Evolutionary conservation across 2,113 vertebrate species (phyloP), one percentile per base, ranked within the genome.

Genomic region (Elgaria multicarinata): DNA sequence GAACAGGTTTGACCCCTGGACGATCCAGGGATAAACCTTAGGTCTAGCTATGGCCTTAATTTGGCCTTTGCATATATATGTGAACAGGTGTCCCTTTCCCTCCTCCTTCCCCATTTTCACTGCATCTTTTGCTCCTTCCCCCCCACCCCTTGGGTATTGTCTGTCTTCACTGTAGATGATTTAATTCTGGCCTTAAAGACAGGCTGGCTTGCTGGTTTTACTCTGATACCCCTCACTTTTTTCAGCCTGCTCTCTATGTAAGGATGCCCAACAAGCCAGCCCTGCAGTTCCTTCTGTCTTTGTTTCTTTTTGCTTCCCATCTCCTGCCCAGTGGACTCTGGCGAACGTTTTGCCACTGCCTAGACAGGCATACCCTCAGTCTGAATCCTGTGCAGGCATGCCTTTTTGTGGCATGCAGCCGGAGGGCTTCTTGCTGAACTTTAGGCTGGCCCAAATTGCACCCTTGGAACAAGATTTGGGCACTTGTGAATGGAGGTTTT

Each of bases 401-500:
- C 62, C 62, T 79, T 69, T 74, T 14, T 39, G 72, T 44, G 53
- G 67, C 33, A 18, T 31, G 12, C 10, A 64, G 39, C 53, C 66
- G 80, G 55, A 89, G 58, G 22, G 39, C 18, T 81, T 10, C 55
- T 75, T 62, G 62, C 71, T 50, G 55, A 83, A 83, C 87, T 83
- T 75, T 36, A 64, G 39, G 64, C 78, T 74, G n/a, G 66, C 83
- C 33, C 36, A 16, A 62, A 42, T 75, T 64, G 44, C 31, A 39
- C 12, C 69, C 78, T 26, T 24, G 24, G 22, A 42, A 26, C 46
- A 13, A n/a, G 24, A 28, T 67, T 18, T 55, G 8, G n/a, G 74
- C 9, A 67, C 44, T 77, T 76, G 12, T 80, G 89, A 64, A 81
- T 75, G 72, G 64, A 83, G 33, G 22, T 42, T 91, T 93, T 83